phyloP scores from a whole-genome alignment of 2,113 vertebrate species.

The Meles meles region DNA sequence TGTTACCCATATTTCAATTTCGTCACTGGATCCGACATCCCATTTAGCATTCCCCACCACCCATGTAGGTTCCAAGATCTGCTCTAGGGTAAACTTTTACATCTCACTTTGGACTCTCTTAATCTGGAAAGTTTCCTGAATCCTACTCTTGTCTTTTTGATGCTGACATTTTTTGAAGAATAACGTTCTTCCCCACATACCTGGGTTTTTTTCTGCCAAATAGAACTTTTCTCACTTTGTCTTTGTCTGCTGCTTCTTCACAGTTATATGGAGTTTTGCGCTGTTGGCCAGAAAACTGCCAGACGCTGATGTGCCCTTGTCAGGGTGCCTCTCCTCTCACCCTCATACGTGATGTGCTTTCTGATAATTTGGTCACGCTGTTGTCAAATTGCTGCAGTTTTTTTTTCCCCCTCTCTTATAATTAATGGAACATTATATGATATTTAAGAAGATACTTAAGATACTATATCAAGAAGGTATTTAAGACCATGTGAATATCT shows the following conservation, averaged over 20 bases:
- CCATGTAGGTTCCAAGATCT: background rate
- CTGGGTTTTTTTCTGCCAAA: background rate
- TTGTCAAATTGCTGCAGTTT: background rate
- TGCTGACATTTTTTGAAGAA: background rate
- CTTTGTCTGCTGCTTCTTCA: background rate
- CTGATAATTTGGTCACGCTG: background rate
- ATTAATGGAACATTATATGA: background rate
- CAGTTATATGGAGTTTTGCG: background rate
- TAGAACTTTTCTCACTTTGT: background rate
- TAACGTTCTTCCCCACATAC: background rate
- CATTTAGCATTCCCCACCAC: rapidly evolving
- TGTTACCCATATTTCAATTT: background rate
- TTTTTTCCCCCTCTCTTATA: too few species aligned
- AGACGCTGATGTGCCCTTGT: background rate
- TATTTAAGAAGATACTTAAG: background rate
- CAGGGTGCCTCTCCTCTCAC: rapidly evolving
- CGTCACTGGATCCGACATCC: background rate
- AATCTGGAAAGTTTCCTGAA: background rate
- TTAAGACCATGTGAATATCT: background rate
- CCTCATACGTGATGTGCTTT: background rate
- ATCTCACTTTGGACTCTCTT: background rate
- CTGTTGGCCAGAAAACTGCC: background rate
- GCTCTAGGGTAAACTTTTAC: background rate
- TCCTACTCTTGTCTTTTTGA: background rate
- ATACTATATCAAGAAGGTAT: background rate